Percentiles rank a stretch among this genome's conserved stretches.
phyloP scores from a whole-genome alignment of 2,113 vertebrate genomes.

The Toxotes chatareus region DNA sequence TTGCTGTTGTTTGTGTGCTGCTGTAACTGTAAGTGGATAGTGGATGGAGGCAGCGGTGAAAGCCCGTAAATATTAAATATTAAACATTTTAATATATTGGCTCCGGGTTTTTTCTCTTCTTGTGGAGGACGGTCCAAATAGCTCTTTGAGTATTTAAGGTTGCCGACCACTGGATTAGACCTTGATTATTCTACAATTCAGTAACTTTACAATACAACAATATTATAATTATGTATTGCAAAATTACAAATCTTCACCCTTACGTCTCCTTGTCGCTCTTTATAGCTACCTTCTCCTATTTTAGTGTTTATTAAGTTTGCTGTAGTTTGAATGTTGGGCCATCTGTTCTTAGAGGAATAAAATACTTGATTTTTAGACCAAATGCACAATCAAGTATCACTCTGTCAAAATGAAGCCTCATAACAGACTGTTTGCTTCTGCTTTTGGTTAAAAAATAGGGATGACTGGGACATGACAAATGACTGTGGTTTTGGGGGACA shows the following conservation, averaged over 20 bases:
- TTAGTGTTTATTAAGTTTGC: not conserved
- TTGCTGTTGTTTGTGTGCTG: too few relatives aligned
- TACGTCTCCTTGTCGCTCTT: not conserved
- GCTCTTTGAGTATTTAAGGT: too few relatives aligned
- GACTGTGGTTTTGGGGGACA: slow-evolving; percentile 33
- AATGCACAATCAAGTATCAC: not conserved
- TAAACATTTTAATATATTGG: too few relatives aligned
- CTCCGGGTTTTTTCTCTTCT: too few relatives aligned
- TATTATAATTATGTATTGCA: not conserved
- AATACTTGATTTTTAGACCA: not conserved
- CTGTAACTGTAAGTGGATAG: too few relatives aligned
- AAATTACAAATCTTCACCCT: too few relatives aligned
- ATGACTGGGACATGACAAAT: slow-evolving; percentile 66
- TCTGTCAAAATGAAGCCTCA: not conserved
- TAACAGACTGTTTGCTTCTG: slow-evolving; percentile 42
- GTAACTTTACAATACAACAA: not conserved
- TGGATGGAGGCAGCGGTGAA: too few relatives aligned
- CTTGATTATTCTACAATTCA: not conserved
- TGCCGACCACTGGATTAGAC: not conserved
- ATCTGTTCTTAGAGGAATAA: not conserved
- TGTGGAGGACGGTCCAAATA: too few relatives aligned
- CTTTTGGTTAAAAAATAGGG: slow-evolving; percentile 58
- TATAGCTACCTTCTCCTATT: not conserved
- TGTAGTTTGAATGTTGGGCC: not conserved
- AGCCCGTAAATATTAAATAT: too few relatives aligned